A percentile compares a stretch with the other conserved stretches of the same genome.
These are phyloP conservation scores for Onychostruthus taczanowskii DNA, from an alignment of 2,113 vertebrate genomes.

Conservation along the genomic window DNA sequence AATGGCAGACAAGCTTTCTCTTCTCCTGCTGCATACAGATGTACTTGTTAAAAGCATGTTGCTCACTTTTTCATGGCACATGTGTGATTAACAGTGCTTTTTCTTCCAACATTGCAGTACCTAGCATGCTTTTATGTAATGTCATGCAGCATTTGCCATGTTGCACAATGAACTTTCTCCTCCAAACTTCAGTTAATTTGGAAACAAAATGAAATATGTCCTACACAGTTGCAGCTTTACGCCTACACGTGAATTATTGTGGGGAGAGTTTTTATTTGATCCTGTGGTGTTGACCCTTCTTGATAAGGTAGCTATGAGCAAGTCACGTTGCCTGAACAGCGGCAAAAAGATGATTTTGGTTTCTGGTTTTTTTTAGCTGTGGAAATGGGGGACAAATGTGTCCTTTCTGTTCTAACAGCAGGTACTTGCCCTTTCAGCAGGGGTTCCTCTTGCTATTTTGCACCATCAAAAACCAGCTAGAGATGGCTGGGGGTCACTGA, in stretches of 20 bases:
- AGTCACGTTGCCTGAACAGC: neutral
- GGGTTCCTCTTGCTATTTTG: neutral
- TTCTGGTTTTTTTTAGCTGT: neutral
- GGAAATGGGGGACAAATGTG: neutral
- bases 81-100: neutral
- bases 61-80: rapidly evolving
- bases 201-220: neutral
- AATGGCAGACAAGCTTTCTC: neutral
- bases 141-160: neutral
- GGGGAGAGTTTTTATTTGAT: neutral
- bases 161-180: neutral
- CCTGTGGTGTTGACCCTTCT: neutral
- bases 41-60: neutral
- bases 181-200: neutral
- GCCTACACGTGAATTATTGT: neutral
- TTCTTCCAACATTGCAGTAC: neutral
- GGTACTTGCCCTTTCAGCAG: neutral
- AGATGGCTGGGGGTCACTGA: neutral
- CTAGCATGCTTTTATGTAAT: neutral
- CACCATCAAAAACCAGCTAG: neutral
- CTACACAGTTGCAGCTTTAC: neutral
- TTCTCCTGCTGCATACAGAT: neutral
- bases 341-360: neutral
- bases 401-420: neutral
- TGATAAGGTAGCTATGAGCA: neutral